Evolutionary conservation across 2,888 invertebrate species (phyloP).

Genomic region (Dynastes hyllus): DNA sequence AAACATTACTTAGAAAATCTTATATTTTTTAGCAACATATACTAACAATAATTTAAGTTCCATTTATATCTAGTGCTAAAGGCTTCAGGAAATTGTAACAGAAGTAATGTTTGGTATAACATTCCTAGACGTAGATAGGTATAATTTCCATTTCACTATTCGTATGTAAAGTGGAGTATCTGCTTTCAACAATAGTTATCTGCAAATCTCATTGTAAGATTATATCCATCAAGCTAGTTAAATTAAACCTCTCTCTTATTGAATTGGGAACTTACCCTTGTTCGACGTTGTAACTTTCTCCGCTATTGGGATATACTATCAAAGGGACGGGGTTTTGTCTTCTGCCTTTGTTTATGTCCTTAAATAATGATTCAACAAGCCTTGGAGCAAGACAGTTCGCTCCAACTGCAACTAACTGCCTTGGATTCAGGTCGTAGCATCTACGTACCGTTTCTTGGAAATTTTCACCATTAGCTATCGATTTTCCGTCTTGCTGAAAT

Average conservation of each 20-base stretch:
- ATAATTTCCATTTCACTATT: background rate
- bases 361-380: conserved; percentile 77
- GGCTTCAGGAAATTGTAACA: no score
- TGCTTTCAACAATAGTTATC: conserved; percentile 14
- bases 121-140: background rate
- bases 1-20: no score
- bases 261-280: conserved; percentile 74
- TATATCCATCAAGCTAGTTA: conserved; percentile 10
- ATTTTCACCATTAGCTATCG: conserved; percentile 86
- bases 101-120: no score
- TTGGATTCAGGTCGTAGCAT: conserved; percentile 76
- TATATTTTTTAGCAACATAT: no score
- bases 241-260: conserved; percentile 1
- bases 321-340: conserved; percentile 77
- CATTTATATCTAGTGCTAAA: no score
- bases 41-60: no score
- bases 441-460: conserved; percentile 82
- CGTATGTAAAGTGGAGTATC: background rate
- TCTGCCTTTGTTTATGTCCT: conserved; percentile 73
- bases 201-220: background rate
- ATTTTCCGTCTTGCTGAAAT: conserved; percentile 74
- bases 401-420: conserved; percentile 90
- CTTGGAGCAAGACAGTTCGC: conserved; percentile 89
- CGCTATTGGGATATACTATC: conserved; percentile 95
- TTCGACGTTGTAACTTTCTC: conserved; percentile 84